Conservation (phyloP, 2,113 vertebrate species). For the Eulemur macaco region DNA sequence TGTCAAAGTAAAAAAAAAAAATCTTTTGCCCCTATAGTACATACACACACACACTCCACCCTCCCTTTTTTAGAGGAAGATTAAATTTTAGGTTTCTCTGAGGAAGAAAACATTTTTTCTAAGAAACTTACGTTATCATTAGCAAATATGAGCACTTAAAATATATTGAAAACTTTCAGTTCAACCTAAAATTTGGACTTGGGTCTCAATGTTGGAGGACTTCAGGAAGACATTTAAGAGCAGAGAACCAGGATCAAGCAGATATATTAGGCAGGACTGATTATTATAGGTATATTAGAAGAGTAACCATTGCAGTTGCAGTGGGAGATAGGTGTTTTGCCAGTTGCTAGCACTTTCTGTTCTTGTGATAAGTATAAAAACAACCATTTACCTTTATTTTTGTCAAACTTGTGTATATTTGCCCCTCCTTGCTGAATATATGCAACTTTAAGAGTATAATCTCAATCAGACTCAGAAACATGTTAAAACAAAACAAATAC, state of each 20-base stretch:
- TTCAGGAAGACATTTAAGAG: neutral
- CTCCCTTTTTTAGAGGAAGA: neutral
- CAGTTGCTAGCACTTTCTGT: neutral
- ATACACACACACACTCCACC: too few relatives aligned
- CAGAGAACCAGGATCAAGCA: neutral
- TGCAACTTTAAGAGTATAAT: slow-evolving; percentile 14
- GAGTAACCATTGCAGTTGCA: neutral
- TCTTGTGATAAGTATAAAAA: slow-evolving; percentile 40
- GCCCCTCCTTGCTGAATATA: slow-evolving; percentile 1
- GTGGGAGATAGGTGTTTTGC: neutral
- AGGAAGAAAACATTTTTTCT: neutral
- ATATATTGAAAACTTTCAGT: neutral
- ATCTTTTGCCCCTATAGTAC: neutral
- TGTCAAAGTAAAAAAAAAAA: neutral
- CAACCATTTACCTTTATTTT: slow-evolving; percentile 60
- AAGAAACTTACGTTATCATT: neutral
- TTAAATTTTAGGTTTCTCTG: slow-evolving; percentile 28
- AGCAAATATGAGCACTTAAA: neutral
- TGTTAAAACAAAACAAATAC: neutral
- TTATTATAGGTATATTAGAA: neutral
- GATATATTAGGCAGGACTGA: neutral
- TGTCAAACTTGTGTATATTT: slow-evolving; percentile 26
- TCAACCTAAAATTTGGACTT: slow-evolving; percentile 29
- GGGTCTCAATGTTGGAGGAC: neutral
- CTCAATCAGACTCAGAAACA: neutral